phyloP scores from a whole-genome alignment of 92 coral and sea anemone genomes.

The Epizoanthus ramosus region DNA sequence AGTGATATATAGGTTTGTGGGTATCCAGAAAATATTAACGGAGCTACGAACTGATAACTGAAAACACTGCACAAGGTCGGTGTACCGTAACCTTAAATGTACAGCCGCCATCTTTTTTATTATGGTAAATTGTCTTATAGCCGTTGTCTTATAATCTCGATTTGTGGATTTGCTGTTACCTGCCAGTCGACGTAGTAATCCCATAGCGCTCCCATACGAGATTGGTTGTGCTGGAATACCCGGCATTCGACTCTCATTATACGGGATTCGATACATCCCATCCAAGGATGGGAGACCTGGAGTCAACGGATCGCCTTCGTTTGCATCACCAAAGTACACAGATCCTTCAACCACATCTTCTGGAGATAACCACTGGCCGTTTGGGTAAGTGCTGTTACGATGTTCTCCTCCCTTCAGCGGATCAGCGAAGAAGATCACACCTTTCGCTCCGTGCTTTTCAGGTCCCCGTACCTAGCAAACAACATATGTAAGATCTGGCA shows the following conservation, averaged over 20 bases:
- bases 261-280: conserved; percentile 77
- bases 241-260: conserved; percentile 65
- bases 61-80: no score
- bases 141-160: background rate
- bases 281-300: conserved; percentile 83
- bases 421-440: conserved; percentile 81
- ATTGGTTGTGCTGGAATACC: conserved; percentile 89
- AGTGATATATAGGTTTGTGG: no score
- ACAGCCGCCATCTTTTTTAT: no score
- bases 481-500: background rate
- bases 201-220: conserved; percentile 85
- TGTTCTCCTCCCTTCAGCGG: conserved; percentile 63
- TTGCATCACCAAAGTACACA: conserved; percentile 44
- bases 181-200: conserved; percentile 68
- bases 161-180: conserved; percentile 47
- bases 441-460: conserved; percentile 75
- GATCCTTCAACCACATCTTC: conserved; percentile 76
- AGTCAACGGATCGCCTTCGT: conserved; percentile 86
- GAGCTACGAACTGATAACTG: no score
- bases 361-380: conserved; percentile 78
- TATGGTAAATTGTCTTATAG: no score
- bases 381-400: conserved; percentile 65
- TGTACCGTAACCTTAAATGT: no score
- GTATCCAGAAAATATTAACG: no score
- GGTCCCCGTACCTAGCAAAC: conserved; percentile 67